A percentile compares a stretch with the other conserved stretches of the same genome.
Conservation (phyloP, 2,888 invertebrate species). For the Dyspetes luteomarginatus region DNA sequence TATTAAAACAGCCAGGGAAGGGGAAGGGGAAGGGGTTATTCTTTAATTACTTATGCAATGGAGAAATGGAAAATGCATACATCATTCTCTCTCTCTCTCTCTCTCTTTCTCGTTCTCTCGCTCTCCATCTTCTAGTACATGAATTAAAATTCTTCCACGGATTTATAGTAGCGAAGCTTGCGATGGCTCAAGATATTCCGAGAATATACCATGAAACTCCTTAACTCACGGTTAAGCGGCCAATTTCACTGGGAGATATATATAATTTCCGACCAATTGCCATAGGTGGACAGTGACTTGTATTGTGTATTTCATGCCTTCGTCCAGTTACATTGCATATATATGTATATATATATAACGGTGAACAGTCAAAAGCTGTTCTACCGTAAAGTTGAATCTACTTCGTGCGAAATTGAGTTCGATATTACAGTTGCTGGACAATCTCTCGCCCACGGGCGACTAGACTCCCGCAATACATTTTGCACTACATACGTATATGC, state of each 20-base stretch:
- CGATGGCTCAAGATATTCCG: conserved; percentile 43
- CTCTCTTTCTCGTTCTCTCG: conserved; percentile 8
- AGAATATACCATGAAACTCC: conserved; percentile 25
- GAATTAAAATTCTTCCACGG: conserved; percentile 26
- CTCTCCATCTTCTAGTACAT: conserved; percentile 28
- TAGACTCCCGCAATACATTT: conserved; percentile 20
- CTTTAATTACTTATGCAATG: conserved; percentile 59
- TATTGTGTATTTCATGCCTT: conserved; percentile 2
- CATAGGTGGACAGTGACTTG: conserved; percentile 33
- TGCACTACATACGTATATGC: conserved; percentile 10
- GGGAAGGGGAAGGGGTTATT: too few species aligned
- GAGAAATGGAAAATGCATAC: conserved; percentile 38
- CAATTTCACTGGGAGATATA: conserved; percentile 61
- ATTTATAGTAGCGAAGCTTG: conserved; percentile 26
- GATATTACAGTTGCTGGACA: conserved; percentile 62
- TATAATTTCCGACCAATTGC: conserved; percentile 62
- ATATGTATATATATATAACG: conserved; percentile 2
- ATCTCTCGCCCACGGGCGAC: conserved; percentile 41
- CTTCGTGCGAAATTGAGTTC: conserved; percentile 64
- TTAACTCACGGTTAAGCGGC: conserved; percentile 57
- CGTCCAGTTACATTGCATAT: conserved; percentile 24
- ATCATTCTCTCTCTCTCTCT: conserved; percentile 13
- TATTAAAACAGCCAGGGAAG: conserved; percentile 57
- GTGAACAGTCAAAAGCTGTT: conserved; percentile 48
- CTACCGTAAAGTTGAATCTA: conserved; percentile 64